Conservation (phyloP, 2,888 invertebrate genomes). For the Eristalis pertinax region DNA sequence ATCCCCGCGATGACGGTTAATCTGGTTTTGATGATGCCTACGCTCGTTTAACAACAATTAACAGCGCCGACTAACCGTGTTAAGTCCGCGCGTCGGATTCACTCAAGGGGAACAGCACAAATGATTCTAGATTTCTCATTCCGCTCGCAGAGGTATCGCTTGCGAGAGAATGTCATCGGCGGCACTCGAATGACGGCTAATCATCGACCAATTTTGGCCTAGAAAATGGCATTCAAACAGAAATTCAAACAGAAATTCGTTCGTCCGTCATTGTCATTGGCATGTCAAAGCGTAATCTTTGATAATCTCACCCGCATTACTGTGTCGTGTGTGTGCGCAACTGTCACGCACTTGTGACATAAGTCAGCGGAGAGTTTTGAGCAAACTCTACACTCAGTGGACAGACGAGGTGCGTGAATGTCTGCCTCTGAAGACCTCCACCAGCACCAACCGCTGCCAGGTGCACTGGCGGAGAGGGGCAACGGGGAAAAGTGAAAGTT, state of each 20-base stretch:
- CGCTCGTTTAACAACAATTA: slow-evolving; percentile 54
- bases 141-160: not conserved
- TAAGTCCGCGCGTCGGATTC: slow-evolving; percentile 28
- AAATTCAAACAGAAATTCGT: not conserved
- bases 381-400: not conserved
- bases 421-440: no score
- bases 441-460: no score
- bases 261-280: not conserved
- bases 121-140: slow-evolving; percentile 9
- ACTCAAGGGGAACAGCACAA: slow-evolving; percentile 43
- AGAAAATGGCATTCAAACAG: slow-evolving; percentile 3
- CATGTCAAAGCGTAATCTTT: slow-evolving; percentile 45
- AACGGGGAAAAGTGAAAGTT: slow-evolving; percentile 42
- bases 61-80: slow-evolving; percentile 24
- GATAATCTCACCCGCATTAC: not conserved
- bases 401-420: not conserved
- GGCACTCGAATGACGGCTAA: slow-evolving; percentile 32
- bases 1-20: slow-evolving; percentile 34
- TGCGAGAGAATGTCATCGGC: not conserved
- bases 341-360: slow-evolving; percentile 4
- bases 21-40: slow-evolving; percentile 46
- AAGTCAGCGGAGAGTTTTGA: not conserved
- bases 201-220: slow-evolving; percentile 27
- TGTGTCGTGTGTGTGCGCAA: not conserved
- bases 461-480: not conserved